These are phyloP conservation scores for Neosilurus hyrtlii DNA, from an alignment of 2,797 vertebrate species.

Conservation along the genomic window DNA sequence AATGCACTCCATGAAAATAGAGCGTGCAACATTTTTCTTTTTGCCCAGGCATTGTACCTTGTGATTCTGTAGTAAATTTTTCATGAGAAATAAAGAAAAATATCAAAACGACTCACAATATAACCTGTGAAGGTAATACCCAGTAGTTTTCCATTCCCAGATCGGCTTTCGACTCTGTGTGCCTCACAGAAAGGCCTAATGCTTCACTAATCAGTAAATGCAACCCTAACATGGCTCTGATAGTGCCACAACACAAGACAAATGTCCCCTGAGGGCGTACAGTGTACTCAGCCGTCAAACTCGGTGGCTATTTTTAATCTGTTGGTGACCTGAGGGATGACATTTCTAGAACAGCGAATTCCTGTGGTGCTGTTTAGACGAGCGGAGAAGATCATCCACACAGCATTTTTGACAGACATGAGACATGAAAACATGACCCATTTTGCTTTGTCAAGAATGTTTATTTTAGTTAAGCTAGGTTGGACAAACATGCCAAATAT, in stretches of 20 bases:
- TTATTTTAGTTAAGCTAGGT: slow-evolving; percentile 45
- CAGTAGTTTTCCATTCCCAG: slow-evolving; percentile 1
- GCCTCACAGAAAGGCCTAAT: slow-evolving; percentile 33
- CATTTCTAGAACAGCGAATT: slow-evolving; percentile 45
- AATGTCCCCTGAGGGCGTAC: slow-evolving; percentile 25
- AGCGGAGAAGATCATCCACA: slow-evolving; percentile 29
- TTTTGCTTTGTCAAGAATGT: slow-evolving; percentile 49
- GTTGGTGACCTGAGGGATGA: slow-evolving; percentile 47
- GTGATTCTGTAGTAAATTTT: slow-evolving; percentile 10
- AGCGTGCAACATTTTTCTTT: too few species aligned
- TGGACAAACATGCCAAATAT: slow-evolving; percentile 33
- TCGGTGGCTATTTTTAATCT: slow-evolving; percentile 46
- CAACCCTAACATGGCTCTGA: slow-evolving; percentile 45
- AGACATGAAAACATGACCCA: slow-evolving; percentile 54
- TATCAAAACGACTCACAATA: not conserved
- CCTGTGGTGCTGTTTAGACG: slow-evolving; percentile 42
- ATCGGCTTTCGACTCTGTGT: slow-evolving; percentile 16
- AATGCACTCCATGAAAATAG: too few species aligned
- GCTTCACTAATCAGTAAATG: slow-evolving; percentile 44
- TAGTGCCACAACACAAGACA: slow-evolving; percentile 42
- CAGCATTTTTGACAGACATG: slow-evolving; percentile 40
- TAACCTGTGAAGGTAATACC: not conserved
- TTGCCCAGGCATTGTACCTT: not conserved
- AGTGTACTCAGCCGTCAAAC: slow-evolving; percentile 38
- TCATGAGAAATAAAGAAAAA: not conserved